These are phyloP conservation scores for Polydrusus tereticollis DNA, from an alignment of 2,888 invertebrate genomes.

Conservation along the genomic window DNA sequence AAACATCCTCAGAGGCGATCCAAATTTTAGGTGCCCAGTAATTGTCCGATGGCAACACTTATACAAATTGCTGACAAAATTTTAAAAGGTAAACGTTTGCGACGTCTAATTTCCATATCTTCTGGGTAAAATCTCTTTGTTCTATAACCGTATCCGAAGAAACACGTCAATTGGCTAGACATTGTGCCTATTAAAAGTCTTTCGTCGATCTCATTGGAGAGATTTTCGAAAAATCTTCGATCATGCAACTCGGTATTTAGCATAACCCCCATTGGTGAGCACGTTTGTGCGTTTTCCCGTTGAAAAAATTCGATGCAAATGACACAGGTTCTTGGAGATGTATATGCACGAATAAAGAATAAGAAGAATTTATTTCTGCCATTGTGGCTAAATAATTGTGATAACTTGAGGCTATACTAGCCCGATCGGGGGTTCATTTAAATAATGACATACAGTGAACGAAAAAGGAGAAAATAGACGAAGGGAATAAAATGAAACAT, in stretches of 20 bases:
- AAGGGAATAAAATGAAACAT: conserved; percentile 13
- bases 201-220: conserved; percentile 23
- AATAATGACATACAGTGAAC: conserved; percentile 16
- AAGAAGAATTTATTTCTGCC: conserved; percentile 22
- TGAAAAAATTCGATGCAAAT: conserved; percentile 29
- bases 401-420: conserved; percentile 12
- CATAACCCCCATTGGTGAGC: conserved; percentile 18
- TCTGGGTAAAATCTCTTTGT: neutral
- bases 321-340: conserved; percentile 18
- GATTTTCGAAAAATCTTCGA: conserved; percentile 36
- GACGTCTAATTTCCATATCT: conserved; percentile 9
- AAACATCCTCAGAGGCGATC: conserved; percentile 8
- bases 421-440: conserved; percentile 10
- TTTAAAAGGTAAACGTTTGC: conserved; percentile 5
- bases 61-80: neutral
- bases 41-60: conserved; percentile 7
- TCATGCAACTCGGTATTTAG: conserved; percentile 33
- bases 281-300: conserved; percentile 24
- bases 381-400: conserved; percentile 20
- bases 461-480: conserved; percentile 8
- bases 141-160: neutral
- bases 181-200: conserved; percentile 16
- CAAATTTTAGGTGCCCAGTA: conserved; percentile 18
- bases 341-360: conserved; percentile 23
- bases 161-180: conserved; percentile 22